Conservation (phyloP, 64 coral and sea anemone species). For the Montipora efflorescens region DNA sequence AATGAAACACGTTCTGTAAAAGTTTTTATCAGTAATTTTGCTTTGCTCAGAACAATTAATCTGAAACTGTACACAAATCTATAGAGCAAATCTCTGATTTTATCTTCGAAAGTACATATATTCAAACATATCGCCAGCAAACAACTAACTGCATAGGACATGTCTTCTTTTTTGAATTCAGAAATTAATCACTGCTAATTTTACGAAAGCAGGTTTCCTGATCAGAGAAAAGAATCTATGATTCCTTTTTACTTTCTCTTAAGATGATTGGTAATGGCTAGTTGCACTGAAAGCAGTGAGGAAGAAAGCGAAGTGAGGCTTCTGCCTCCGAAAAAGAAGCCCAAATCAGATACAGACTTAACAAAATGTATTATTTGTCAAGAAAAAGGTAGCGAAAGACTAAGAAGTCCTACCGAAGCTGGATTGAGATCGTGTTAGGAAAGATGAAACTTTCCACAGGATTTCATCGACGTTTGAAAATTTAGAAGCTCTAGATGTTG, state of each 20-base stretch:
- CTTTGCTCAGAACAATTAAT: neutral
- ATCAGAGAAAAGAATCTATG: neutral
- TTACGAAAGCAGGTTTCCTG: neutral
- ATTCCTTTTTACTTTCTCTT: neutral
- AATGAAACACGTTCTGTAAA: too few species aligned
- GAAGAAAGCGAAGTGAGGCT: neutral
- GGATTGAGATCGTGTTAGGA: conserved; percentile 11
- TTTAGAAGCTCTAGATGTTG: conserved; percentile 16
- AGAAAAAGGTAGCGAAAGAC: neutral
- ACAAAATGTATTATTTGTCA: conserved; percentile 46
- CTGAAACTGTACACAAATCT: neutral
- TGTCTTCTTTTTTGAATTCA: too few species aligned
- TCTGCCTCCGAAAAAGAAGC: too few species aligned
- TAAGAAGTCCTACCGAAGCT: neutral
- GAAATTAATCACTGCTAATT: neutral
- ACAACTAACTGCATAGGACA: too few species aligned
- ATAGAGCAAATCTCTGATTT: conserved; percentile 1
- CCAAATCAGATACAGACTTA: too few species aligned
- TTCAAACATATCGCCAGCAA: conserved; percentile 2
- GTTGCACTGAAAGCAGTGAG: conserved; percentile 5
- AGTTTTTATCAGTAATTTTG: neutral
- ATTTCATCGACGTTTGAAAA: neutral
- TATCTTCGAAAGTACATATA: neutral
- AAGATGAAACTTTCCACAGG: conserved; percentile 5
- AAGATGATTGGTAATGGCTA: neutral